These are phyloP conservation scores for Oxyteleia sp. DNA, from an alignment of 2,888 invertebrate genomes.

Conservation along the genomic window DNA sequence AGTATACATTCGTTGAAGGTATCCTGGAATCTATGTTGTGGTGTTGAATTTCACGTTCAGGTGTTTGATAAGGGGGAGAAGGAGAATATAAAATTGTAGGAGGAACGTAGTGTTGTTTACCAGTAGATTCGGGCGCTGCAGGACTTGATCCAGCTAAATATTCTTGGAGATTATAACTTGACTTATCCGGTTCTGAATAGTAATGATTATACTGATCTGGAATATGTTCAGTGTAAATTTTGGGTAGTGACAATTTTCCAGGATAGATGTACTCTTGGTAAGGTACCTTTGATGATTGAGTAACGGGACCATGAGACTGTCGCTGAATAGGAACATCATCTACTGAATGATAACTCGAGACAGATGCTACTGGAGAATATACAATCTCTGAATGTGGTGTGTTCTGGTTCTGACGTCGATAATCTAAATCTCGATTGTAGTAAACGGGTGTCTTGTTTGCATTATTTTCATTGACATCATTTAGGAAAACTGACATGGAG, in stretches of 20 bases:
- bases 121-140: background rate
- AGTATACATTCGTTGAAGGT: constrained; percentile 23
- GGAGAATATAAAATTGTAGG: constrained; percentile 4
- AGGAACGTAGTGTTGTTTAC: constrained; percentile 14
- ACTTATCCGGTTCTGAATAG: constrained; percentile 70
- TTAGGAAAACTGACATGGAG: constrained; percentile 34
- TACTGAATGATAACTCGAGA: constrained; percentile 47
- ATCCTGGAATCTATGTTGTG: background rate
- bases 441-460: constrained; percentile 42
- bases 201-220: constrained; percentile 57
- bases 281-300: constrained; percentile 30
- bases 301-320: constrained; percentile 16
- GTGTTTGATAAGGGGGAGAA: constrained; percentile 6
- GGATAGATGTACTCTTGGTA: constrained; percentile 62
- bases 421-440: constrained; percentile 56
- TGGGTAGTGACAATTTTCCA: constrained; percentile 58
- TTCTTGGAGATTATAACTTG: constrained; percentile 69
- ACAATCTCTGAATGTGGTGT: constrained; percentile 27
- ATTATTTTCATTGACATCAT: constrained; percentile 33
- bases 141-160: constrained; percentile 1
- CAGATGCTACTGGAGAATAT: constrained; percentile 49
- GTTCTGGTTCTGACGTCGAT: constrained; percentile 27
- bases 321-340: constrained; percentile 41
- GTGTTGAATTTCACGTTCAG: constrained; percentile 12
- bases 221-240: constrained; percentile 26